Percentiles rank a stretch among this genome's conserved stretches.
Evolutionary conservation across 2,888 invertebrate species (phyloP).

Genomic region (Agrotis puta): DNA sequence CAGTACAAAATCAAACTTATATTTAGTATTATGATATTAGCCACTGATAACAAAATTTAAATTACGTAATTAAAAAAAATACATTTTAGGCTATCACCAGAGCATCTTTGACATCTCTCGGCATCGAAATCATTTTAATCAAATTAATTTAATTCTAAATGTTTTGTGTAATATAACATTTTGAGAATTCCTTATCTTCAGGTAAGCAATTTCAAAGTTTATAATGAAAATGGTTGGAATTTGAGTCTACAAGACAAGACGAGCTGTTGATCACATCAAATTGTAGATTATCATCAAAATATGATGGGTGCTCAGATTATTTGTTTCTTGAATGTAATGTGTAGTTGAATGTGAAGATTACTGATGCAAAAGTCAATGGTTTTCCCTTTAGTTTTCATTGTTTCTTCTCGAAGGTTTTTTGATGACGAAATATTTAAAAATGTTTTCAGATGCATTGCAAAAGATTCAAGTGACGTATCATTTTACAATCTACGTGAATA

Average conservation of each 20-base stretch:
- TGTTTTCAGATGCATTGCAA: constrained; percentile 21
- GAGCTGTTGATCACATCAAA: neutral
- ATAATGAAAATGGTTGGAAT: too few relatives aligned
- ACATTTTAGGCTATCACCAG: neutral
- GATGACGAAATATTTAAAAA: neutral
- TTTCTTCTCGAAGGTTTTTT: neutral
- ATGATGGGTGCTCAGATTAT: too few relatives aligned
- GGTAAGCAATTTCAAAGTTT: constrained; percentile 14
- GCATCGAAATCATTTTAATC: neutral
- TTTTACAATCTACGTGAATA: constrained; percentile 67
- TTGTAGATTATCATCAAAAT: too few relatives aligned
- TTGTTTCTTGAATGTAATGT: neutral
- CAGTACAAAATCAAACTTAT: neutral
- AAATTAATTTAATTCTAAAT: constrained; percentile 3
- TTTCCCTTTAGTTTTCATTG: too few relatives aligned
- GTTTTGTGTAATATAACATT: neutral
- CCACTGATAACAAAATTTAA: neutral
- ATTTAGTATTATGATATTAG: neutral
- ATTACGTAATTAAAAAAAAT: neutral
- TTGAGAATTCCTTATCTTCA: neutral
- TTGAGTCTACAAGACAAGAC: too few relatives aligned
- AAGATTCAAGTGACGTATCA: constrained; percentile 61
- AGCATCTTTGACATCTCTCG: neutral
- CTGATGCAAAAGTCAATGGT: neutral
- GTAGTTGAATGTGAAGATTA: neutral